Base-by-base conservation (phyloP, 2,113 vertebrate species). In the Delphinus delphis region DNA sequence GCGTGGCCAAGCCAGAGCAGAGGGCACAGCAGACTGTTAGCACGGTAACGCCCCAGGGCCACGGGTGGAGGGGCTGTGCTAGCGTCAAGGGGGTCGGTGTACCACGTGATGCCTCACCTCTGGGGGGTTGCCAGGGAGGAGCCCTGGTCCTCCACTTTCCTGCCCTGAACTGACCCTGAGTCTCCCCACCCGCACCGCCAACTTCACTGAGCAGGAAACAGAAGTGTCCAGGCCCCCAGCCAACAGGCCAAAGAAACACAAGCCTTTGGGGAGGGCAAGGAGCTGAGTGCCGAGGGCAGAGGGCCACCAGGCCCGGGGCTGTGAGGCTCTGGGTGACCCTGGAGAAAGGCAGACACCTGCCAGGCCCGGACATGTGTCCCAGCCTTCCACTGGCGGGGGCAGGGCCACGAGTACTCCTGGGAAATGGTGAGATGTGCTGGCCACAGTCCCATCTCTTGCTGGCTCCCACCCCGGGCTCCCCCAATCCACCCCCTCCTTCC, bases 401-500 rank as follows among this genome's bases (percentile, higher is more conserved):
- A 0, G 77, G 11, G 23, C 31, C 5, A 0, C 0, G 31, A 2
- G 21, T 1, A 4, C 14, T 11, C 26, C 47, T 8, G 36, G 36
- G 26, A 47, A 8, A 44, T 25, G 8, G 60, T 60, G 88, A 60
- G 14, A 21, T 15, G 21, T 5, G 74, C 15, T 3, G 12, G 21
- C 90, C 17, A 2, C 44, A 1, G 0, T 21, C n/a, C 80, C 0
- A 4, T 31, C 68, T 23, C 73, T 8, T 0, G 20, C 20, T 8
- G 71, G n/a, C 50, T 33, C 4, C 73, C 53, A 28, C 44, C 84
- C 62, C 0, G 0, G 55, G 38, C 13, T 18, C 38, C 62, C 23
- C 15, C 13, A 0, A 0, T 41, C n/a, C 8, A 0, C 18, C 26
- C 4, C 41, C 4, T 17, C 44, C 23, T 1, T 23, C 28, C 65